A percentile compares a stretch with the other conserved stretches of the same genome.
These are phyloP conservation scores for Orbicella faveolata DNA, from an alignment of 64 coral and sea anemone species.

Conservation along the genomic window DNA sequence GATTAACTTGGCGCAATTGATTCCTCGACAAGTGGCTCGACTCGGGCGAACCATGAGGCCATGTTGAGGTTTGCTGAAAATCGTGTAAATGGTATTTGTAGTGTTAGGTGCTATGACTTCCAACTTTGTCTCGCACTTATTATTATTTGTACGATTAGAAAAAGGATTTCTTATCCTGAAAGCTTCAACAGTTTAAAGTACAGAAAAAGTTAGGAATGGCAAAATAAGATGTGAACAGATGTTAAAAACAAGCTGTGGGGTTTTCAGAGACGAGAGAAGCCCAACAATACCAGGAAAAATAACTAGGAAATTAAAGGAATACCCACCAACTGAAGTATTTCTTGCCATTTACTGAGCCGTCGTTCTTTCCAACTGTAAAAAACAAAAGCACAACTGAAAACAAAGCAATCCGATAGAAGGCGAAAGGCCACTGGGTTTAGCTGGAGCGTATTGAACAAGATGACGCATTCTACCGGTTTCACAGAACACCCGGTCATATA, in stretches of 20 bases:
- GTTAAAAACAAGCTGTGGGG: too few relatives aligned
- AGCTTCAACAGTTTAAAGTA: too few relatives aligned
- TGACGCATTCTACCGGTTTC: too few relatives aligned
- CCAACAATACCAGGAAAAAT: too few relatives aligned
- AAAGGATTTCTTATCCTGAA: too few relatives aligned
- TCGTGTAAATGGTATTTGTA: neutral
- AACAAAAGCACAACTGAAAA: neutral
- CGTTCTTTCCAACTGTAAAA: constrained; percentile 91
- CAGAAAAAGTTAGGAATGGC: too few relatives aligned
- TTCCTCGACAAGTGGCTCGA: constrained; percentile 79
- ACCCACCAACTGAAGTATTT: constrained; percentile 85
- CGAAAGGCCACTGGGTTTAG: too few relatives aligned
- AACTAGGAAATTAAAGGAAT: neutral
- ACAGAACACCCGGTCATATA: too few relatives aligned
- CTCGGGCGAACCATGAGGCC: constrained; percentile 86
- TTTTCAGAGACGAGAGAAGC: too few relatives aligned
- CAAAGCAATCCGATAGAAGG: neutral
- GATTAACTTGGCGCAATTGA: constrained; percentile 90
- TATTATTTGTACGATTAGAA: neutral
- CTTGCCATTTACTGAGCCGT: constrained; percentile 80
- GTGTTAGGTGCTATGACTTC: too few relatives aligned
- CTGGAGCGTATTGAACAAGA: too few relatives aligned
- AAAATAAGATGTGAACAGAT: too few relatives aligned
- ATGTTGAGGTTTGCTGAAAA: constrained; percentile 90
- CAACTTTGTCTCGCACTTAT: neutral